Conservation (phyloP, 1,140 invertebrate genomes). For the Littorina saxatilis region DNA sequence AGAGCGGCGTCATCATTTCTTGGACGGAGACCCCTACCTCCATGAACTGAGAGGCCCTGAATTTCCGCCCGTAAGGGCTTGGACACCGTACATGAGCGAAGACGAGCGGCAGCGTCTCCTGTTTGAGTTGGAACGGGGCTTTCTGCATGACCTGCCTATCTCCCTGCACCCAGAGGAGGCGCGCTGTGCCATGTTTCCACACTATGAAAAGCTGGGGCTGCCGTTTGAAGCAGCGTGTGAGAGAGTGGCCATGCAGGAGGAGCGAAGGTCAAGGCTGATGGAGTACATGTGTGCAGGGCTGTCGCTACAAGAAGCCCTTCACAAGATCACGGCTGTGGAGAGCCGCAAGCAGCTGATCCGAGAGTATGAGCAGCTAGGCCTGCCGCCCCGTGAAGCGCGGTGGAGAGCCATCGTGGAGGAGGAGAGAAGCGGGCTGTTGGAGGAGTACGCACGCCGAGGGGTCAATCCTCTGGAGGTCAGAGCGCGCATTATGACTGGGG, state of each 20-base stretch:
- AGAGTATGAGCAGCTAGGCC: constrained; percentile 22
- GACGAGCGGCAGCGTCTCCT: constrained; percentile 12
- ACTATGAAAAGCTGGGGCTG: constrained; percentile 26
- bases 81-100: neutral
- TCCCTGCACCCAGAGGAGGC: neutral
- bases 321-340: constrained; percentile 14
- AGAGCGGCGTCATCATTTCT: neutral
- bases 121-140: constrained; percentile 9
- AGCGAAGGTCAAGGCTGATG: neutral
- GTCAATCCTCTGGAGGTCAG: constrained; percentile 9
- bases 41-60: neutral
- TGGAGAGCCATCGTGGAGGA: constrained; percentile 28
- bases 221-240: constrained; percentile 8
- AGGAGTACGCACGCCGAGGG: constrained; percentile 21
- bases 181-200: neutral
- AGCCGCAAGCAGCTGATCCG: constrained; percentile 18
- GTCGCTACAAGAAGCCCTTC: constrained; percentile 21
- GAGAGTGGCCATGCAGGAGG: constrained; percentile 23
- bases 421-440: constrained; percentile 25
- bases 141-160: neutral
- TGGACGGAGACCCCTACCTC: neutral
- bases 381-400: constrained; percentile 16
- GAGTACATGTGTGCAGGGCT: constrained; percentile 12
- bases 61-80: neutral
- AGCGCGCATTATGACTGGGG: neutral